Conservation (phyloP, 2,888 invertebrate genomes). For the Zootermopsis nevadensis region DNA sequence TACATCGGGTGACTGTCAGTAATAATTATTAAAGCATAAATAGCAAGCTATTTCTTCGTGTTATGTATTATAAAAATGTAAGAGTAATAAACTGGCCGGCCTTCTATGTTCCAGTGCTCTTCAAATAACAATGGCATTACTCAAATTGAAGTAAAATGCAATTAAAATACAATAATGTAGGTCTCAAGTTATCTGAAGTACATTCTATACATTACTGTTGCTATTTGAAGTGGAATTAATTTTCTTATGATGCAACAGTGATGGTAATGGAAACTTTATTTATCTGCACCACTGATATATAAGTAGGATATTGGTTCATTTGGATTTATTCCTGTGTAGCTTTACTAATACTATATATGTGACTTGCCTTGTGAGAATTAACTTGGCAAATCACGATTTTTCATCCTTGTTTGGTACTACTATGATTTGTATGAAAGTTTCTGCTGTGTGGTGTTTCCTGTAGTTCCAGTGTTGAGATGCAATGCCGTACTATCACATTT, state of each 20-base stretch:
- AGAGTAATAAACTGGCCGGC: conserved; percentile 41
- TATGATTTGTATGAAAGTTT: conserved; percentile 36
- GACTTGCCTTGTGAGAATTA: conserved; percentile 13
- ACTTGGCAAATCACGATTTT: conserved; percentile 7
- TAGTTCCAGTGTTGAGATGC: conserved; percentile 40
- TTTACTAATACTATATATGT: conserved; percentile 30
- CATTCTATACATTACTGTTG: conserved; percentile 49
- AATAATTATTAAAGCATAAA: conserved; percentile 44
- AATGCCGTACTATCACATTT: conserved; percentile 43
- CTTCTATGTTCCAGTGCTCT: conserved; percentile 45
- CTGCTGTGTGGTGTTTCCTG: conserved; percentile 29
- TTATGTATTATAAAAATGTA: conserved; percentile 43
- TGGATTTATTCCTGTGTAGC: conserved; percentile 35
- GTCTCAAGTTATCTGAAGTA: conserved; percentile 21
- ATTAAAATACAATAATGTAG: conserved; percentile 19
- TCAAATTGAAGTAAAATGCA: conserved; percentile 20
- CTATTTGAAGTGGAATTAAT: conserved; percentile 3
- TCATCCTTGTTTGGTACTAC: conserved; percentile 22
- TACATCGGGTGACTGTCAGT: conserved; percentile 43
- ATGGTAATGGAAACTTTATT: conserved; percentile 46
- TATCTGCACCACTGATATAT: conserved; percentile 31
- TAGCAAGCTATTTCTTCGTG: conserved; percentile 50
- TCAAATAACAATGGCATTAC: conserved; percentile 36
- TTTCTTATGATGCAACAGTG: conserved; percentile 34
- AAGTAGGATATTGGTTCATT: conserved; percentile 38